These are phyloP conservation scores for Leptodactylus fallax DNA, from an alignment of 2,797 vertebrate genomes.

Conservation along the genomic window DNA sequence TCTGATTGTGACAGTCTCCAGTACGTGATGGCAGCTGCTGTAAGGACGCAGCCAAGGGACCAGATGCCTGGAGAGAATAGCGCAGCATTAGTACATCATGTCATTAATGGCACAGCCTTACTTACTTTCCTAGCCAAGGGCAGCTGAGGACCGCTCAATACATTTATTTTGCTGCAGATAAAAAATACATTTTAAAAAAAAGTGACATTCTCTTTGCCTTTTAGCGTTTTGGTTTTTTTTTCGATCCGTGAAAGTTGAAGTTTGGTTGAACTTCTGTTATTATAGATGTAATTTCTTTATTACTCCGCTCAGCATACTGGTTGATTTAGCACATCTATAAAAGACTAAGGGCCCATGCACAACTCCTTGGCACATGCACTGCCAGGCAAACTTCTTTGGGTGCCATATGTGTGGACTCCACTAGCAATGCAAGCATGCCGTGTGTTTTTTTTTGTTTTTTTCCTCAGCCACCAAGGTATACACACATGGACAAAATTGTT, in stretches of 20 bases:
- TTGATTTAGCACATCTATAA: neutral
- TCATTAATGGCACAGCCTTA: slow-evolving; percentile 2
- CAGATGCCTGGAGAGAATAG: slow-evolving; percentile 25
- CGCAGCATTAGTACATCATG: slow-evolving; percentile 17
- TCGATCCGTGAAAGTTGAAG: neutral
- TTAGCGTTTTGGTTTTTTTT: neutral
- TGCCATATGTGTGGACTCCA: too few species aligned
- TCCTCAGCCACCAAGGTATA: too few species aligned
- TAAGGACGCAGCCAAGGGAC: slow-evolving; percentile 41
- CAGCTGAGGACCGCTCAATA: neutral
- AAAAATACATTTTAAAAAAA: neutral
- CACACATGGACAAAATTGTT: too few species aligned
- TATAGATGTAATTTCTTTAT: neutral
- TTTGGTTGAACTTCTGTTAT: neutral
- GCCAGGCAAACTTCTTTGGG: too few species aligned
- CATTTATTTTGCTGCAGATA: neutral
- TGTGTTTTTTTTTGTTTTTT: too few species aligned
- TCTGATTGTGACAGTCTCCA: neutral
- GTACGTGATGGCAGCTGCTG: slow-evolving; percentile 35
- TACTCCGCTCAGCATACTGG: neutral
- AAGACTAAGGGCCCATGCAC: too few species aligned
- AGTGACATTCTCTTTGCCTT: too few species aligned
- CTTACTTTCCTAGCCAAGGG: neutral
- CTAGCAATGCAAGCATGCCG: too few species aligned
- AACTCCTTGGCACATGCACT: too few species aligned